Evolutionary conservation across 2,888 invertebrate genomes (phyloP), one percentile per base, ranked within the genome.

Genomic region (Tetramorium bicarinatum): DNA sequence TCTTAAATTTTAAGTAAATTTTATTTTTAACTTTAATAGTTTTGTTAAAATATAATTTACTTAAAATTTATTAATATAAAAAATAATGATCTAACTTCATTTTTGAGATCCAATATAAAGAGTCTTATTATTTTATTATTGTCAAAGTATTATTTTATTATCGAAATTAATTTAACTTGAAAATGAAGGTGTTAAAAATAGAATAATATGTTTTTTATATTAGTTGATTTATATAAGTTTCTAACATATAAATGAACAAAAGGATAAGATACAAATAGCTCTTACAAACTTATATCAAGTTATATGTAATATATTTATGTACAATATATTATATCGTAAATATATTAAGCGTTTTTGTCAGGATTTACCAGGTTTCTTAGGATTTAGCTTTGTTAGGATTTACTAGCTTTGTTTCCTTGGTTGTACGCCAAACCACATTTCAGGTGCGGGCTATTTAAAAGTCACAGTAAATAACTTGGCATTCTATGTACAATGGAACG

Each of bases 391-490:
- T 38, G 41, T 77, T 64, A 67, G 54, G 54, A 59, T 59, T 71
- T 71, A 79, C 69, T 34, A 59, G 38, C 52, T 71, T 56, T 38
- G 71, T 71, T 80, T 54, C 47, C 59, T 71, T 80, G 71, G 71
- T 69, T 80, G 71, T 49, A 71, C 25, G 59, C 79, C 79, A 71
- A 80, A 52, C 18, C 41, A 67, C 71, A 69, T 56, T 71, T 80
- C 47, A 79, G 56, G 54, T 69, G 56, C 34, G 69, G 56, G 47
- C 79, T 79, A 79, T 69, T 79, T 79, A 80, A 71, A 71, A 80
- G 71, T 80, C 71, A 80, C 71, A 59, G 79, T 80, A 71, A 80
- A 80, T 80, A 80, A 80, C 71, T 71, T 71, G 71, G 47, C 79
- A 61, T 71, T 80, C 71, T 71, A 49, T n/a, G 59, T 71, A 71